A percentile compares a stretch with the other conserved stretches of the same genome.
These are phyloP conservation scores for Meleagris gallopavo DNA, from an alignment of 2,113 vertebrate genomes.

Conservation along the genomic window DNA sequence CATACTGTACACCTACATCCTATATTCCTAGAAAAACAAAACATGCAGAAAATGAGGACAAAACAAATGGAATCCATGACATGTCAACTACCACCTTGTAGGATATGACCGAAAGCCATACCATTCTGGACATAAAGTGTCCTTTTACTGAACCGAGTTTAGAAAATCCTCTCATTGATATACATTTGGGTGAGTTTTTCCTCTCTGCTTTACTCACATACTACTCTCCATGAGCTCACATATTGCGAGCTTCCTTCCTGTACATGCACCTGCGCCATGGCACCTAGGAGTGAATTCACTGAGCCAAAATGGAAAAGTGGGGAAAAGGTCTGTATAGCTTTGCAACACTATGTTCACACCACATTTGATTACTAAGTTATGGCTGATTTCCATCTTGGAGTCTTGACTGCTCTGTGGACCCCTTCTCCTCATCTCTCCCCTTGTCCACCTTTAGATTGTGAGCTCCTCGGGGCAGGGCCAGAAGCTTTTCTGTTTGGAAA, in stretches of 20 bases:
- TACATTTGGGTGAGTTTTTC: background rate
- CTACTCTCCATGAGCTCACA: background rate
- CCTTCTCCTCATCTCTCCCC: background rate
- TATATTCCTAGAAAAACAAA: background rate
- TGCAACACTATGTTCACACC: background rate
- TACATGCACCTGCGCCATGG: background rate
- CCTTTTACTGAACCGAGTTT: background rate
- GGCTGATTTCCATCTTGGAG: constrained; percentile 3
- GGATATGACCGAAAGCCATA: background rate
- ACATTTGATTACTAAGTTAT: background rate
- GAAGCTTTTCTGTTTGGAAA: constrained; percentile 57
- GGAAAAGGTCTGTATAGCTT: constrained; percentile 10
- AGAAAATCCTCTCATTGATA: background rate
- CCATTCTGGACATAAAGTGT: background rate
- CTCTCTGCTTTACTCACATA: background rate
- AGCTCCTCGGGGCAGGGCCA: constrained; percentile 48
- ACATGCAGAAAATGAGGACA: background rate
- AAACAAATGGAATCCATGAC: background rate
- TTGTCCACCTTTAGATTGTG: constrained; percentile 56
- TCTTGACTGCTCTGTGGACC: constrained; percentile 17
- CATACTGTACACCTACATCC: background rate
- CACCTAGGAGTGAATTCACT: background rate
- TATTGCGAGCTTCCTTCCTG: background rate
- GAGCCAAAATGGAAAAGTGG: background rate
- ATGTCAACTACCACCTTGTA: background rate